Evolutionary conservation across 2,888 invertebrate species (phyloP), one percentile per base, ranked within the genome.

Genomic region (Orthonychiurus folsomi): DNA sequence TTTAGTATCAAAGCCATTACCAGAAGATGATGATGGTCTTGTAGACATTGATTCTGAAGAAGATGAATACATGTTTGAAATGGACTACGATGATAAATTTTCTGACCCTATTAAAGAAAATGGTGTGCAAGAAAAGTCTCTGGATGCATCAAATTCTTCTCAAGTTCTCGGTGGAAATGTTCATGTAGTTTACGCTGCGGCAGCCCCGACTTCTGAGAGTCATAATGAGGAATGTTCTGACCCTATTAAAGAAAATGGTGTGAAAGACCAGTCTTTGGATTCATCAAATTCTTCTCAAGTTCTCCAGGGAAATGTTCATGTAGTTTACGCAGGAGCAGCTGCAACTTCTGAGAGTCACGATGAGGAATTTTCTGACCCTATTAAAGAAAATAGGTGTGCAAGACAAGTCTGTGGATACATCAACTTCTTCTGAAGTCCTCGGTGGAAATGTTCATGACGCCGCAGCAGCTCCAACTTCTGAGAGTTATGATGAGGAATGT

Each of bases 401-500:
- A 47, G 12, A 15, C 48, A 12, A 12, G 48, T n/a, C n/a, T n/a
- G n/a, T n/a, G n/a, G n/a, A n/a, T n/a, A n/a, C n/a, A n/a, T n/a
- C n/a, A n/a, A n/a, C n/a, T n/a, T n/a, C n/a, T n/a, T n/a, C n/a
- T n/a, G n/a, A 37, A 37, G 37, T 15, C 15, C 15, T 37, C 25
- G 63, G 60, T 27, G 52, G 53, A 21, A 60, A 56, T 53, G 53
- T 70, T 53, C 59, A 63, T 12, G 50, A 69, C 50, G 67, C 69
- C 3, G 65, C 70, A 50, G 69, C 69, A 2, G 65, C 71, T 3
- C 70, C 70, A 2, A 62, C 64, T 0, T 61, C 66, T 1, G 69
- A 66, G 23, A 65, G 63, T 20, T 67, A 66, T 3, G 66, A 65
- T 18, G 67, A 64, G 12, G 64, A 62, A 18, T 5, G 12, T 21